phyloP scores from a whole-genome alignment of 1,140 invertebrate species.

The Archivesica marissinica region DNA sequence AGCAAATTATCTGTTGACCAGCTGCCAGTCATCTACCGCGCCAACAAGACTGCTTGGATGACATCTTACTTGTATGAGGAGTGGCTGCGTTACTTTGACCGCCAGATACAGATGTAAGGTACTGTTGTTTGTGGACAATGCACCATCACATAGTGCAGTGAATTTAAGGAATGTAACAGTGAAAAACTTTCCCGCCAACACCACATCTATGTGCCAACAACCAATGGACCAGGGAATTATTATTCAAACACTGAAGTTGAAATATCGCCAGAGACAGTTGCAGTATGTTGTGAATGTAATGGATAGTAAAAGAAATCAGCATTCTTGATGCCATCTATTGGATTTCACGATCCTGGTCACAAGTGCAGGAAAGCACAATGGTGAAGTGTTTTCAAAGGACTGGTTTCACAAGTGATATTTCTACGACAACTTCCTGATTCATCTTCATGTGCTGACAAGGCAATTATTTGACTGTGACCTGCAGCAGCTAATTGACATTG shows the following conservation, averaged over 20 bases:
- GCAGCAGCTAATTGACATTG: no score
- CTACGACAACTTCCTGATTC: no score
- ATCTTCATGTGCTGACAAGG: no score
- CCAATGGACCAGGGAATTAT: conserved; percentile 50
- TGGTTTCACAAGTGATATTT: no score
- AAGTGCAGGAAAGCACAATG: no score
- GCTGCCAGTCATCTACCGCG: conserved; percentile 12
- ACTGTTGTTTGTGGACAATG: conserved; percentile 71
- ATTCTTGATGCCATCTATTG: no score
- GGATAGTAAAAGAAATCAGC: no score
- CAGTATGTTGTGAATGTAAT: conserved; percentile 1
- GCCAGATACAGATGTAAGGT: conserved; percentile 63
- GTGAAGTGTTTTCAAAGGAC: no score
- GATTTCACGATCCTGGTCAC: no score
- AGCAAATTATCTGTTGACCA: neutral
- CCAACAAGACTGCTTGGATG: conserved; percentile 85
- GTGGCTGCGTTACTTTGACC: conserved; percentile 67
- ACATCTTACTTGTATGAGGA: conserved; percentile 78
- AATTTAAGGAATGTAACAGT: conserved; percentile 78
- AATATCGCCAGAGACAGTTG: conserved; percentile 14
- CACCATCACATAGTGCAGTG: conserved; percentile 60
- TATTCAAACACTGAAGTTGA: conserved; percentile 30
- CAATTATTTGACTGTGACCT: no score
- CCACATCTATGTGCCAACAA: conserved; percentile 16
- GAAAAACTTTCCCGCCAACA: conserved; percentile 82